These are phyloP conservation scores for Drosophila atroscutellata DNA, from an alignment of 2,888 invertebrate species.

Conservation along the genomic window DNA sequence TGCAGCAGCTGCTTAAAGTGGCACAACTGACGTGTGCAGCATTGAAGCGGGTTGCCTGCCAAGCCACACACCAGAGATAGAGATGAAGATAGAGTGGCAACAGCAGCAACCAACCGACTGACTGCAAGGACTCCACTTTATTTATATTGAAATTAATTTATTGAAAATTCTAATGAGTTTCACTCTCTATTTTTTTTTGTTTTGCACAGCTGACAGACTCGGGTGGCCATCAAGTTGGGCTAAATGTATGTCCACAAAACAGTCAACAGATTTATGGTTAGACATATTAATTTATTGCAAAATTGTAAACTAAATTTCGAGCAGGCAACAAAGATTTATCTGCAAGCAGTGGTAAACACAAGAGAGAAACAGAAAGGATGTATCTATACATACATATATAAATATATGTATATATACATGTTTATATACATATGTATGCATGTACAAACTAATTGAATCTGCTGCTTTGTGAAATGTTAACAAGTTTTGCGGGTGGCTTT, in stretches of 20 bases:
- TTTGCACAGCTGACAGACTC: conserved; percentile 16
- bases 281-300: conserved; percentile 73
- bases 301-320: conserved; percentile 65
- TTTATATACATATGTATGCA: neutral
- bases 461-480: conserved; percentile 81
- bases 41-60: conserved; percentile 46
- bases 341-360: conserved; percentile 50
- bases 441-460: conserved; percentile 74
- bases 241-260: conserved; percentile 35
- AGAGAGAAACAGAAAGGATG: conserved; percentile 14
- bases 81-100: conserved; percentile 72
- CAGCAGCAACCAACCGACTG: conserved; percentile 28
- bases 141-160: conserved; percentile 78
- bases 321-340: conserved; percentile 63
- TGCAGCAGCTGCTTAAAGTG: conserved; percentile 67
- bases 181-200: conserved; percentile 13
- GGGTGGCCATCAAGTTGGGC: conserved; percentile 49
- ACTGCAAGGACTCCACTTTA: conserved; percentile 52
- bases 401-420: conserved; percentile 4
- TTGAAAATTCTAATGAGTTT: conserved; percentile 76
- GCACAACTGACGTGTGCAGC: conserved; percentile 70
- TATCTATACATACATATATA: neutral
- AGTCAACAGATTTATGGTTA: conserved; percentile 70
- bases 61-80: conserved; percentile 31
- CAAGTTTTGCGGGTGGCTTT: conserved; percentile 65